Evolutionary conservation across 2,113 vertebrate genomes (phyloP).

Genomic region (Dicerorhinus sumatrensis): DNA sequence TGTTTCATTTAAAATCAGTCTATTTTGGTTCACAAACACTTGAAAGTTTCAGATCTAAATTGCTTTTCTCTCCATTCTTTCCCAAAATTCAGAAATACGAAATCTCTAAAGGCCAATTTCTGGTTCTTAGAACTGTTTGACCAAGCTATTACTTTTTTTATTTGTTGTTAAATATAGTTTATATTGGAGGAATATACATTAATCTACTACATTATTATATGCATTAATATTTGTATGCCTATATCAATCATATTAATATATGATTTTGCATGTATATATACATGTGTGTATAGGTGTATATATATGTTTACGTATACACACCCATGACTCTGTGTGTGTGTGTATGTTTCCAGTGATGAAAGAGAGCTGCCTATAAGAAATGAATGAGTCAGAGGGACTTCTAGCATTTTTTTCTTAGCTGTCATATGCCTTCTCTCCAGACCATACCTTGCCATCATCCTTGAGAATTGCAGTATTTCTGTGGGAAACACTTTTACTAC

Average conservation of each 20-base stretch:
- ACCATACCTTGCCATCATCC: too few species aligned
- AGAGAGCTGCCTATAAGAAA: background rate
- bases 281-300: background rate
- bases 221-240: background rate
- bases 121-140: background rate
- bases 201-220: background rate
- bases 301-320: background rate
- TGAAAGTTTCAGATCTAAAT: too few species aligned
- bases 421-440: too few species aligned
- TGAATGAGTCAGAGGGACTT: background rate
- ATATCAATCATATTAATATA: too few species aligned
- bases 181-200: background rate
- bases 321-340: fast-evolving
- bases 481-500: too few species aligned
- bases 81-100: background rate
- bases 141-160: background rate
- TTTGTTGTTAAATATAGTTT: background rate
- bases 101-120: fast-evolving
- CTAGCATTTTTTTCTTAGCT: too few species aligned
- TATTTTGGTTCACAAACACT: too few species aligned
- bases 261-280: background rate
- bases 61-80: background rate
- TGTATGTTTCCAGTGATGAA: background rate
- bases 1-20: too few species aligned
- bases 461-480: too few species aligned